Evolutionary conservation across 2,113 vertebrate genomes (phyloP).

Genomic region (Dicentrarchus labrax): DNA sequence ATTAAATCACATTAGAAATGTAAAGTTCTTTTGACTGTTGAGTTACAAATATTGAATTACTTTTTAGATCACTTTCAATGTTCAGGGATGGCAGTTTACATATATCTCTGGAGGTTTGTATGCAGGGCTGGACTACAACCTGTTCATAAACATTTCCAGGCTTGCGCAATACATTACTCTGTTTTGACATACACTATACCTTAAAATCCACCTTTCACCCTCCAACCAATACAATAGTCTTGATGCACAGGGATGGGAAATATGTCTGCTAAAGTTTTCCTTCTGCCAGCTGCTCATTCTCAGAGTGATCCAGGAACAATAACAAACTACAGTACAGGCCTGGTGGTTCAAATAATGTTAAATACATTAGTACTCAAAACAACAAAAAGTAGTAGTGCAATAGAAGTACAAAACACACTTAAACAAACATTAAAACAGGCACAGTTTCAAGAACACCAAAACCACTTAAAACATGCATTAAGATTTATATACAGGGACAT

Average conservation of each 20-base stretch:
- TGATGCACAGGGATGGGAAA: neutral
- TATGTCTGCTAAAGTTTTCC: neutral
- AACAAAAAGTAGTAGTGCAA: too few species aligned
- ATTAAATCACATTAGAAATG: neutral
- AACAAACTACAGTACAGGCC: neutral
- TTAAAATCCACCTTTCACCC: too few species aligned
- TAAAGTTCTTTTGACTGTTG: too few species aligned
- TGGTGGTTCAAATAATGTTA: neutral
- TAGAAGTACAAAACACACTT: neutral
- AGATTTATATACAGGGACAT: slow-evolving; percentile 14
- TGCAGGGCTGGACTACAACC: too few species aligned
- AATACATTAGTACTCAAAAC: neutral
- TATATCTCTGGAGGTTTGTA: neutral
- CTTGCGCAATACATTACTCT: too few species aligned
- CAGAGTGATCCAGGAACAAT: neutral
- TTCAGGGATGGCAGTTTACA: neutral
- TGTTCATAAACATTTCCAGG: too few species aligned
- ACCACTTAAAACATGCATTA: slow-evolving; percentile 16
- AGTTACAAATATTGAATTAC: too few species aligned
- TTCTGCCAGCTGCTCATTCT: neutral
- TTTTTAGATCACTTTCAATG: too few species aligned
- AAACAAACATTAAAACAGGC: slow-evolving; percentile 26
- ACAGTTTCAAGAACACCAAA: slow-evolving; percentile 1
- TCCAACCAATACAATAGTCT: too few species aligned
- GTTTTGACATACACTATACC: too few species aligned